Conservation (phyloP, 2,113 vertebrate species). For the Myrmophylax atrothorax region DNA sequence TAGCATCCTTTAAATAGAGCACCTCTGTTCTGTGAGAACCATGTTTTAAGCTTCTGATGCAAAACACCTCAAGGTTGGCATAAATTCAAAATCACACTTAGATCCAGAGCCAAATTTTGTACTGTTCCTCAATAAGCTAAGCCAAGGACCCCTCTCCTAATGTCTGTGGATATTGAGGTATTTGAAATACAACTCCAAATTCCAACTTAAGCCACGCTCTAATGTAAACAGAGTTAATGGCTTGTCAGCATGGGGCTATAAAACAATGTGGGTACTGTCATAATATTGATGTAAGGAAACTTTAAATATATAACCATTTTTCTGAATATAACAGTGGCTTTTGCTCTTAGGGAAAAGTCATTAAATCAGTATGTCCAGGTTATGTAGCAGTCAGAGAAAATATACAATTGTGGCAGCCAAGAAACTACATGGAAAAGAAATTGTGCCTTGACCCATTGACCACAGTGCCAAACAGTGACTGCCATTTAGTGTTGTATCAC, state of each 20-base stretch:
- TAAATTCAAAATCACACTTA: conserved; percentile 26
- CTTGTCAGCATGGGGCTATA: conserved; percentile 61
- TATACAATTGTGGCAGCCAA: conserved; percentile 44
- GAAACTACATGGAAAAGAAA: conserved; percentile 30
- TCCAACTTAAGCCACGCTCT: conserved; percentile 35
- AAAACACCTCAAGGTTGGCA: background rate
- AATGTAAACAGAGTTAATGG: conserved; percentile 66
- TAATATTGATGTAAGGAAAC: conserved; percentile 65
- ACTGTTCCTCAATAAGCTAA: background rate
- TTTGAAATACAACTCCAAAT: conserved; percentile 65
- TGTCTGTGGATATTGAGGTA: conserved; percentile 47
- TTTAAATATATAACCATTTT: conserved; percentile 58
- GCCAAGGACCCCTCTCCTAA: conserved; percentile 14
- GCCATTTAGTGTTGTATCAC: conserved; percentile 4
- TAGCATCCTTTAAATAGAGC: background rate
- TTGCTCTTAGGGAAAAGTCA: conserved; percentile 50
- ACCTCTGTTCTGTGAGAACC: background rate
- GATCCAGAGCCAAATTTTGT: conserved; percentile 20
- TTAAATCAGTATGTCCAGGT: conserved; percentile 62
- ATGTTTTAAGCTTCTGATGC: background rate
- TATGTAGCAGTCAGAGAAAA: conserved; percentile 58
- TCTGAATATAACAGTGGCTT: conserved; percentile 54
- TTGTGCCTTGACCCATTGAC: conserved; percentile 3
- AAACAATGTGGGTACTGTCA: conserved; percentile 68
- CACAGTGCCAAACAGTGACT: background rate